These are phyloP conservation scores for Aurelia sp. DNA, from an alignment of 30 jellyfish, hydroid and myxozoan genomes.

Conservation along the genomic window DNA sequence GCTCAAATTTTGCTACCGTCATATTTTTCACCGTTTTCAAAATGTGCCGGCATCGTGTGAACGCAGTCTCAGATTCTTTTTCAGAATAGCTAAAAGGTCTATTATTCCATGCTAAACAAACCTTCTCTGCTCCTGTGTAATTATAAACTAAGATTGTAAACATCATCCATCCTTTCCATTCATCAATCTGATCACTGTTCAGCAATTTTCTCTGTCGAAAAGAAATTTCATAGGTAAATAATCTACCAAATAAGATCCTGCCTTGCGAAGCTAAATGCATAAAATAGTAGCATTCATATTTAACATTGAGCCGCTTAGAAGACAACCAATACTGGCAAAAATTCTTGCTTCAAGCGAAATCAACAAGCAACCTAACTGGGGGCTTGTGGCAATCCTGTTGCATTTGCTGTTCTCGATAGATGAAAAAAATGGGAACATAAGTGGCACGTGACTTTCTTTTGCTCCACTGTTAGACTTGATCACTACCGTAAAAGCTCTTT, in stretches of 20 bases:
- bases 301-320: too few species aligned
- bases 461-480: background rate
- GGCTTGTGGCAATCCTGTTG: too few species aligned
- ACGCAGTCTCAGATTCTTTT: too few species aligned
- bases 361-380: background rate
- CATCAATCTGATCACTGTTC: conserved; percentile 79
- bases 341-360: background rate
- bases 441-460: too few species aligned
- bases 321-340: too few species aligned
- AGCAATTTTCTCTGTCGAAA: conserved; percentile 53
- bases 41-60: too few species aligned
- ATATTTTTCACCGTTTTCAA: too few species aligned
- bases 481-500: too few species aligned
- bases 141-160: conserved; percentile 73
- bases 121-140: conserved; percentile 95
- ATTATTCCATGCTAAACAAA: background rate
- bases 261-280: background rate
- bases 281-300: background rate
- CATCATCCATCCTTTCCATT: conserved; percentile 97
- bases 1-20: too few species aligned
- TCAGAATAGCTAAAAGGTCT: too few species aligned
- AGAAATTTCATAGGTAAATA: background rate
- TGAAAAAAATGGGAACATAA: too few species aligned
- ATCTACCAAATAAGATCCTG: background rate
- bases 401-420: too few species aligned